These are phyloP conservation scores for Sinocyclocheilus maitianheensis DNA, from an alignment of 2,113 vertebrate species.

Conservation along the genomic window DNA sequence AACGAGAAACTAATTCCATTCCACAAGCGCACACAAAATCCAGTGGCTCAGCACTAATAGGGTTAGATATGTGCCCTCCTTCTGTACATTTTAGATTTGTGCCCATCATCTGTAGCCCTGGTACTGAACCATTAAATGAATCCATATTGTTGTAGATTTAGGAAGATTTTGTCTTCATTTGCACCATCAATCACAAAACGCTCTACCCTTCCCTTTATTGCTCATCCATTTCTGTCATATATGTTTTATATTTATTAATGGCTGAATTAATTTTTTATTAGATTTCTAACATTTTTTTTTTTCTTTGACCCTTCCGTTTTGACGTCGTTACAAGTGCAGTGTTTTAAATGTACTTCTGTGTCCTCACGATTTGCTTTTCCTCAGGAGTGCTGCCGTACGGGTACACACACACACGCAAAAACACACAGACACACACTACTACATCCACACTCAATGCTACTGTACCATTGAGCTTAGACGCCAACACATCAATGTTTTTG, in stretches of 20 bases:
- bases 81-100: constrained; percentile 33
- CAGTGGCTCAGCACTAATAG: constrained; percentile 84
- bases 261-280: neutral
- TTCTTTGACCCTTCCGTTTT: constrained; percentile 33
- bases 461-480: constrained; percentile 13
- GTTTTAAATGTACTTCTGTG: constrained; percentile 67
- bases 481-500: constrained; percentile 17
- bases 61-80: constrained; percentile 74
- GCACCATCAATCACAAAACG: constrained; percentile 9
- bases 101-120: constrained; percentile 32
- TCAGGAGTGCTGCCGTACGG: constrained; percentile 68
- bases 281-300: constrained; percentile 36
- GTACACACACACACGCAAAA: constrained; percentile 47
- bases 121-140: constrained; percentile 11
- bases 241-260: constrained; percentile 22
- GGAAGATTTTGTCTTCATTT: neutral
- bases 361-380: constrained; percentile 75
- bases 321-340: constrained; percentile 51
- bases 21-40: constrained; percentile 60
- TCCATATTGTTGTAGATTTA: constrained; percentile 20
- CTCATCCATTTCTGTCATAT: constrained; percentile 15
- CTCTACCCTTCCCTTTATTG: neutral
- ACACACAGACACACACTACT: constrained; percentile 38
- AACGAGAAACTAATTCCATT: constrained; percentile 11
- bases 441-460: neutral